Base-by-base conservation (phyloP, 1,140 invertebrate species). In the Lordiphosa collinella region DNA sequence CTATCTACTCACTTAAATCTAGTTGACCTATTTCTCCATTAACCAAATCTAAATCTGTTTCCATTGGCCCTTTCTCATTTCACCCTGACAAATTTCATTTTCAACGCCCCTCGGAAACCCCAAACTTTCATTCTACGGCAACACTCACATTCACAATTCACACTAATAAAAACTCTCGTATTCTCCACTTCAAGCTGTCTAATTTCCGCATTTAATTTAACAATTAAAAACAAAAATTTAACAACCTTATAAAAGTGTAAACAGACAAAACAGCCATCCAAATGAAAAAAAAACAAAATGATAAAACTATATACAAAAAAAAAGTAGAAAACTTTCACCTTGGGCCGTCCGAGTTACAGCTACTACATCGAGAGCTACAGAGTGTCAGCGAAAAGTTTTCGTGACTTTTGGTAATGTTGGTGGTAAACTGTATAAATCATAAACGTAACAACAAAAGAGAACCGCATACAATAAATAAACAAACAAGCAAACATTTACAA, bases 131-230 rank as follows among this genome's bases (percentile, higher is more conserved):
- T 48, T 5, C 8, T n/a, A 18, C 35, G 62, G 34, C 37, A 44
- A 37, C 44, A 32, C 34, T 37, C 44, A 37, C 34, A 11, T 11
- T 32, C 40, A 43, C 29, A 31, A 41, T n/a, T 32, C 25, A 8
- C 25, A 29, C 3, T 34, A 49, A 57, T 8, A 11, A 54, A 47
- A 55, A 37, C 41, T 64, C 50, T 55, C 51, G 64, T 55, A 43
- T 64, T 47, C 41, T 44, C 41, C 16, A 25, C 34, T 41, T 38
- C 56, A 36, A 36, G 13, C 22, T 52, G 31, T 47, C 48, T 65
- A 64, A 65, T 65, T 65, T 64, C 60, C 50, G 43, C 50, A 65
- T 36, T 64, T 65, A 63, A 65, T 65, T 65, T 37, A 48, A 60
- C 34, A 65, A 65, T 65, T 64, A 65, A 64, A 40, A 60, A 60